These are phyloP conservation scores for Nephotettix cincticeps DNA, from an alignment of 1,140 invertebrate species.

Conservation along the genomic window DNA sequence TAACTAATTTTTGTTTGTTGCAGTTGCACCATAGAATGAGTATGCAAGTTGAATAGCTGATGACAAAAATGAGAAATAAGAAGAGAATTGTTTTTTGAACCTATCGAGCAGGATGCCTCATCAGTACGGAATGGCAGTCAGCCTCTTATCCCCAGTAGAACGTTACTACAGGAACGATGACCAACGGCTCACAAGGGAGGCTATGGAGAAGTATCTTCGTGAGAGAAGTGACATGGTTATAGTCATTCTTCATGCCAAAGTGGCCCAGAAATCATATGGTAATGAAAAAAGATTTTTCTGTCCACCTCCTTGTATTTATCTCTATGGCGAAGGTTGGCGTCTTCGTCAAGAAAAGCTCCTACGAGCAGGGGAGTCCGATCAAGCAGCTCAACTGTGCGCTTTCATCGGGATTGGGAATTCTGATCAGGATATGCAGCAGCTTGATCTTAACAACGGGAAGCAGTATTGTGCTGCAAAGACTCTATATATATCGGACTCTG, in stretches of 20 bases:
- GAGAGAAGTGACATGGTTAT: slow-evolving; percentile 95
- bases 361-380: slow-evolving; percentile 83
- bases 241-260: slow-evolving; percentile 97
- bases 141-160: slow-evolving; percentile 71
- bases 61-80: no score
- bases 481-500: slow-evolving; percentile 98
- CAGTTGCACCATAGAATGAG: no score
- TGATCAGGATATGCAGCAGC: slow-evolving; percentile 98
- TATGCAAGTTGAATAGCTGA: no score
- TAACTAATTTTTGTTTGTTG: no score
- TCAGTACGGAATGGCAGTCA: slow-evolving; percentile 69
- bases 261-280: slow-evolving; percentile 99
- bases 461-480: slow-evolving; percentile 99
- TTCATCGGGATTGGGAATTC: slow-evolving; percentile 99
- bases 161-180: slow-evolving; percentile 71
- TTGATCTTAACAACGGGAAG: slow-evolving; percentile 85
- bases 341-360: slow-evolving; percentile 89
- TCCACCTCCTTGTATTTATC: slow-evolving; percentile 98
- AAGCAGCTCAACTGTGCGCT: slow-evolving; percentile 90
- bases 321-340: slow-evolving; percentile 97
- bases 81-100: neutral
- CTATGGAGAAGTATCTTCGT: slow-evolving; percentile 93
- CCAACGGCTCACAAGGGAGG: slow-evolving; percentile 84
- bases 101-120: slow-evolving; percentile 65
- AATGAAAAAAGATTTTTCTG: slow-evolving; percentile 99